Evolutionary conservation across 2,888 invertebrate genomes (phyloP).

Genomic region (Eupithecia vulgata): DNA sequence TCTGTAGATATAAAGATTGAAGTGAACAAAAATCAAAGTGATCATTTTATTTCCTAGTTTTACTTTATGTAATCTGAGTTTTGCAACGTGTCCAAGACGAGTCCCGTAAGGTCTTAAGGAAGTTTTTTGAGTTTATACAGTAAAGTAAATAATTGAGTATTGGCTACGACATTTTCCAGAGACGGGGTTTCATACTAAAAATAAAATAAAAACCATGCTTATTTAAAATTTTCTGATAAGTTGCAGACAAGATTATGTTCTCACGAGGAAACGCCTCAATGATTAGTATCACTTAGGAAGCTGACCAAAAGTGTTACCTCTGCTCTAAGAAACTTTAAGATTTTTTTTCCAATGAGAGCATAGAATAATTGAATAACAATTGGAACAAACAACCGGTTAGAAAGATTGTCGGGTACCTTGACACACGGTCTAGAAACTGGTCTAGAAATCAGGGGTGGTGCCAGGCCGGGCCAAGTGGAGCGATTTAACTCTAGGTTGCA

Average conservation of each 20-base stretch:
- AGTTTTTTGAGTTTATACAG: too few relatives aligned
- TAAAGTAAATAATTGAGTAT: too few relatives aligned
- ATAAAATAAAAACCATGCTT: too few relatives aligned
- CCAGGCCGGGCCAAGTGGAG: slow-evolving; percentile 57
- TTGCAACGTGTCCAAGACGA: too few relatives aligned
- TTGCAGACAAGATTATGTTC: not conserved
- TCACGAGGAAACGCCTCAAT: not conserved
- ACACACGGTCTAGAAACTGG: slow-evolving; percentile 53
- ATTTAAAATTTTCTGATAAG: not conserved
- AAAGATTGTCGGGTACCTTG: slow-evolving; percentile 43
- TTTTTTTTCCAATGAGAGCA: too few relatives aligned
- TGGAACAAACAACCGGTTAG: slow-evolving; percentile 36
- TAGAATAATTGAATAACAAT: not conserved
- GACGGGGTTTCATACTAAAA: too few relatives aligned
- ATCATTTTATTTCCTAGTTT: too few relatives aligned
- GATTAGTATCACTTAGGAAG: not conserved
- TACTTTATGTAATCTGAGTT: too few relatives aligned
- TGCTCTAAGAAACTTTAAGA: not conserved
- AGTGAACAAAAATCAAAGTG: too few relatives aligned
- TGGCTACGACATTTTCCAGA: too few relatives aligned
- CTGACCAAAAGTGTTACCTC: not conserved
- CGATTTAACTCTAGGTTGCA: slow-evolving; percentile 47
- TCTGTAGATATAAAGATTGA: too few relatives aligned
- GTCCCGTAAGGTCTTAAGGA: too few relatives aligned
- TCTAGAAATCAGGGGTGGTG: slow-evolving; percentile 62